These are phyloP conservation scores for Metalampra italica DNA, from an alignment of 2,888 invertebrate species.

Conservation along the genomic window DNA sequence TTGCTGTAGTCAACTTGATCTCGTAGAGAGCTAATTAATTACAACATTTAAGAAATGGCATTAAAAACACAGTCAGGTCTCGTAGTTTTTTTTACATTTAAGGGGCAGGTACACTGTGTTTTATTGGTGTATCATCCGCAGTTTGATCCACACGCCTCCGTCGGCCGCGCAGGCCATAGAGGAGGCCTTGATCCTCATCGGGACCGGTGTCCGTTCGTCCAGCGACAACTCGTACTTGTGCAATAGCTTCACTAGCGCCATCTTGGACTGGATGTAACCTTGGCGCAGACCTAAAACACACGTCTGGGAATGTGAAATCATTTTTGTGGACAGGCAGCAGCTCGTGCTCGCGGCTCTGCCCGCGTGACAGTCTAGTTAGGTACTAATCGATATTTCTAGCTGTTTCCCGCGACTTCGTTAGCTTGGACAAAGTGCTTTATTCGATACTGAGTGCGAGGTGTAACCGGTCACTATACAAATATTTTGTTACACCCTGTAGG, in stretches of 20 bases:
- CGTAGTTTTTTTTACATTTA: background rate
- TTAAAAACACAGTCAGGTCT: too few relatives aligned
- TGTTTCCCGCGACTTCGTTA: too few relatives aligned
- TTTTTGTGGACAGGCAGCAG: background rate
- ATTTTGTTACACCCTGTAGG: too few relatives aligned
- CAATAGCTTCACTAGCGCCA: slow-evolving; percentile 60
- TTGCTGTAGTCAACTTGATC: too few relatives aligned
- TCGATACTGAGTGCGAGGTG: too few relatives aligned
- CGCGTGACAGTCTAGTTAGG: too few relatives aligned
- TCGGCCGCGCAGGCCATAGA: slow-evolving; percentile 54
- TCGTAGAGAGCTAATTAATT: too few relatives aligned
- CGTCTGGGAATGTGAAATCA: background rate
- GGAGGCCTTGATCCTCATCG: slow-evolving; percentile 50
- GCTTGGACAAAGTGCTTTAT: too few relatives aligned
- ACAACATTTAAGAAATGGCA: too few relatives aligned
- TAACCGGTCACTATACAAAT: too few relatives aligned
- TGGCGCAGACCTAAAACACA: slow-evolving; percentile 55
- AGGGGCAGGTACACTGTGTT: background rate
- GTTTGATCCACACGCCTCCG: slow-evolving; percentile 59
- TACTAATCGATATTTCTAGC: too few relatives aligned
- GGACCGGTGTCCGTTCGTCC: slow-evolving; percentile 51
- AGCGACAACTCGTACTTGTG: slow-evolving; percentile 51
- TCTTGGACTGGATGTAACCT: slow-evolving; percentile 68
- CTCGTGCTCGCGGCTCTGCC: background rate
- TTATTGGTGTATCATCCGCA: slow-evolving; percentile 22